These are phyloP conservation scores for Illadopsis cleaveri DNA, from an alignment of 2,113 vertebrate genomes.

Conservation along the genomic window DNA sequence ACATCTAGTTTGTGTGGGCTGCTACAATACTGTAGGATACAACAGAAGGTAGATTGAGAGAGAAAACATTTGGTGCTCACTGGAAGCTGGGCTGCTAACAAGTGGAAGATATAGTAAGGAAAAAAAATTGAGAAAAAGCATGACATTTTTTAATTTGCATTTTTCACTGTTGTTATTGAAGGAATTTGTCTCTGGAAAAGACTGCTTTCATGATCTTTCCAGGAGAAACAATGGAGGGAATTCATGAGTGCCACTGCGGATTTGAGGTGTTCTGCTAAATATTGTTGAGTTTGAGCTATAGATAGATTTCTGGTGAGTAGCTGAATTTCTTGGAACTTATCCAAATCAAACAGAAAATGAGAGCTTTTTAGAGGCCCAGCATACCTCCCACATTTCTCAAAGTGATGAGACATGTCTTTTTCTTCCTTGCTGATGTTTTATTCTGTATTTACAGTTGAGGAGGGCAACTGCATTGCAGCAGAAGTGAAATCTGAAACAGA, in stretches of 20 bases:
- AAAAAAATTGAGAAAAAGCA: neutral
- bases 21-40: neutral
- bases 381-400: neutral
- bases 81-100: neutral
- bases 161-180: neutral
- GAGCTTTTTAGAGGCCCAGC: neutral
- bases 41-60: neutral
- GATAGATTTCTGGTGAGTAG: neutral
- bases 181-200: neutral
- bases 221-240: neutral
- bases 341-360: slow-evolving; percentile 12
- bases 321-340: neutral
- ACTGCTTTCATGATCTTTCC: neutral
- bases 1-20: neutral
- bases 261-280: slow-evolving; percentile 1
- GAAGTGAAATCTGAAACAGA: neutral
- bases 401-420: neutral
- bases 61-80: neutral
- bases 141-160: neutral
- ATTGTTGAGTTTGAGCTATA: neutral
- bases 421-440: neutral
- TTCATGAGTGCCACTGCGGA: neutral
- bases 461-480: neutral
- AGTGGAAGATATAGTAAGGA: neutral
- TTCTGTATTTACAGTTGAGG: neutral